A percentile compares a stretch with the other conserved stretches of the same genome.
Conservation (phyloP, 2,113 vertebrate genomes). For the Bostrychus sinensis region DNA sequence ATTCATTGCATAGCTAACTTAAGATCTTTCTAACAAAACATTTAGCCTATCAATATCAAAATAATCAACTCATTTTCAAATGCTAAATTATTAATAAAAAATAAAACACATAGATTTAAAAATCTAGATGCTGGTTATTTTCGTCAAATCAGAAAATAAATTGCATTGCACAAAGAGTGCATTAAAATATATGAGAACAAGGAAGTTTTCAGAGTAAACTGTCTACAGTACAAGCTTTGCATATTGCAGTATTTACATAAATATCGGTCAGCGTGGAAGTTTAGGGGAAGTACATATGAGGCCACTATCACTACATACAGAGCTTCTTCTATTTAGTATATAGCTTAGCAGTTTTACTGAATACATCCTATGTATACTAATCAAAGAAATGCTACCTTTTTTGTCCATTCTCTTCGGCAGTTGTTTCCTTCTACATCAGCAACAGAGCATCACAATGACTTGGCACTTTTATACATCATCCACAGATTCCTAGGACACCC, state of each 20-base stretch:
- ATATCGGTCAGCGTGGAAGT: background rate
- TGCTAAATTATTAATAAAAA: too few relatives aligned
- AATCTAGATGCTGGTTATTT: background rate
- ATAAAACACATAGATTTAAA: too few relatives aligned
- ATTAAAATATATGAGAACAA: background rate
- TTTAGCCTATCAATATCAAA: too few relatives aligned
- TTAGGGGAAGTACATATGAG: background rate
- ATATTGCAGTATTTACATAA: slow-evolving; percentile 1
- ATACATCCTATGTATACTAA: background rate
- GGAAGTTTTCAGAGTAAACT: background rate
- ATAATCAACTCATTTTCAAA: too few relatives aligned
- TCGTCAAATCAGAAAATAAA: background rate
- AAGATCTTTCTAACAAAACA: too few relatives aligned
- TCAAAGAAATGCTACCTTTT: slow-evolving; percentile 1
- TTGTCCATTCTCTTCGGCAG: slow-evolving; percentile 13
- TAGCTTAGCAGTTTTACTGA: too few relatives aligned
- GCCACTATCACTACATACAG: background rate
- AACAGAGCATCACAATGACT: slow-evolving; percentile 62
- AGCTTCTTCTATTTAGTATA: background rate
- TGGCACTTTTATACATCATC: slow-evolving; percentile 51
- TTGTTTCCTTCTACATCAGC: slow-evolving; percentile 23
- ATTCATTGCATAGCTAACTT: too few relatives aligned
- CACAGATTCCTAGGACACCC: slow-evolving; percentile 11
- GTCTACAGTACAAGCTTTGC: background rate
- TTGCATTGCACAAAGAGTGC: background rate